Conservation (phyloP, 2,797 vertebrate species). For the Hippocampus kuda region DNA sequence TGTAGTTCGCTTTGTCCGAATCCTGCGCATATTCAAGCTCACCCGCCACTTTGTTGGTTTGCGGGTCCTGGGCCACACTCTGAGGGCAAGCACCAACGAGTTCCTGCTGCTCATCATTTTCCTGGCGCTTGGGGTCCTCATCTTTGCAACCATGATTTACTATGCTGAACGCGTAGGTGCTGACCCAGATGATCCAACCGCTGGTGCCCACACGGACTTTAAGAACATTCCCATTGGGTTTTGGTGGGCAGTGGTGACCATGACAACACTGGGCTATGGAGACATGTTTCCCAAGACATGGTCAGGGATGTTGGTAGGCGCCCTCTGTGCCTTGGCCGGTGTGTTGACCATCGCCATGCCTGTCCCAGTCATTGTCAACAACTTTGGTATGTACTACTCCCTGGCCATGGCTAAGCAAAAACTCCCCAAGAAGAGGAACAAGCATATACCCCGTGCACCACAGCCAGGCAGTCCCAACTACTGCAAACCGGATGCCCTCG, state of each 20-base stretch:
- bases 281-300: constrained; percentile 99
- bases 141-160: constrained; percentile 99
- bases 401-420: constrained; percentile 99
- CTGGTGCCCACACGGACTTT: constrained; percentile 87
- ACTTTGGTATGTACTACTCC: constrained; percentile 99
- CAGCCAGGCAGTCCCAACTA: constrained; percentile 99
- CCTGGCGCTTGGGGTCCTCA: constrained; percentile 93
- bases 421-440: constrained; percentile 99
- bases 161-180: constrained; percentile 96
- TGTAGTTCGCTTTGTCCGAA: constrained; percentile 92
- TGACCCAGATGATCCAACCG: constrained; percentile 87
- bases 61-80: constrained; percentile 90
- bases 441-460: constrained; percentile 96
- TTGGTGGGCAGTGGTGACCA: constrained; percentile 99
- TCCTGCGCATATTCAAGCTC: constrained; percentile 97
- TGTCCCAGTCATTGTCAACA: constrained; percentile 99
- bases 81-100: constrained; percentile 96
- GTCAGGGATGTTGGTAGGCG: constrained; percentile 98
- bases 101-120: constrained; percentile 98
- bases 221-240: constrained; percentile 99
- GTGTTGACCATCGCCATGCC: constrained; percentile 99
- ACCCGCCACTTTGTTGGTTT: constrained; percentile 95
- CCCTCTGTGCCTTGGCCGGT: constrained; percentile 89
- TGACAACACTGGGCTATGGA: constrained; percentile 98
- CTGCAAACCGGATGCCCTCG: constrained; percentile 97